phyloP scores from a whole-genome alignment of 2,888 invertebrate species.

The Cryptocheilus praepositus region DNA sequence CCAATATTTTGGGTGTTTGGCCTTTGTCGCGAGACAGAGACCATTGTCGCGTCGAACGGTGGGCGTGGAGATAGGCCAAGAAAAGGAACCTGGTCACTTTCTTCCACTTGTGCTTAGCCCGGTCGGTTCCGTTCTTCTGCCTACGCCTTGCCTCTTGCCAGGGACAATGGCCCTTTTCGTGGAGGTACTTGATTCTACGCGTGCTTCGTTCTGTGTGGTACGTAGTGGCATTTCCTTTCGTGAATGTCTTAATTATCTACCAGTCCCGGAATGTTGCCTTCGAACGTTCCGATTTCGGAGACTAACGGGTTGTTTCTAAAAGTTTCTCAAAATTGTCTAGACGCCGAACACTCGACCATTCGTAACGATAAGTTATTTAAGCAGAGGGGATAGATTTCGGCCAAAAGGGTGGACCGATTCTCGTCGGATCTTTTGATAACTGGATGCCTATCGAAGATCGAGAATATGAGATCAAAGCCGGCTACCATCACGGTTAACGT shows the following conservation, averaged over 20 bases:
- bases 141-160: slow-evolving; percentile 8
- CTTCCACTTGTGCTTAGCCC: slow-evolving; percentile 12
- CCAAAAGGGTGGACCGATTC: not conserved
- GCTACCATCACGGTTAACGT: slow-evolving; percentile 39
- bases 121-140: not conserved
- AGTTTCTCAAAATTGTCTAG: too few species aligned
- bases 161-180: slow-evolving; percentile 7
- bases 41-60: slow-evolving; percentile 50
- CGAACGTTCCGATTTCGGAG: too few species aligned
- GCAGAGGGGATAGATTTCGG: too few species aligned
- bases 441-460: slow-evolving; percentile 34
- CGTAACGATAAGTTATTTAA: too few species aligned
- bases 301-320: too few species aligned
- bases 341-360: too few species aligned
- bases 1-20: slow-evolving; percentile 73
- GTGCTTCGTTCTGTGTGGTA: not conserved
- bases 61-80: slow-evolving; percentile 39
- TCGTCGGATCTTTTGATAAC: slow-evolving; percentile 7
- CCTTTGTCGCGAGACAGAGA: slow-evolving; percentile 57
- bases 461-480: slow-evolving; percentile 62
- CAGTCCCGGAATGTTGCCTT: too few species aligned
- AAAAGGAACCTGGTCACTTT: slow-evolving; percentile 30
- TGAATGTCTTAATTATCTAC: too few species aligned
- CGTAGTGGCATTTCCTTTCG: not conserved
- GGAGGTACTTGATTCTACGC: slow-evolving; percentile 11